Conservation (phyloP, 64 coral and sea anemone genomes). For the Platygyra sinensis region DNA sequence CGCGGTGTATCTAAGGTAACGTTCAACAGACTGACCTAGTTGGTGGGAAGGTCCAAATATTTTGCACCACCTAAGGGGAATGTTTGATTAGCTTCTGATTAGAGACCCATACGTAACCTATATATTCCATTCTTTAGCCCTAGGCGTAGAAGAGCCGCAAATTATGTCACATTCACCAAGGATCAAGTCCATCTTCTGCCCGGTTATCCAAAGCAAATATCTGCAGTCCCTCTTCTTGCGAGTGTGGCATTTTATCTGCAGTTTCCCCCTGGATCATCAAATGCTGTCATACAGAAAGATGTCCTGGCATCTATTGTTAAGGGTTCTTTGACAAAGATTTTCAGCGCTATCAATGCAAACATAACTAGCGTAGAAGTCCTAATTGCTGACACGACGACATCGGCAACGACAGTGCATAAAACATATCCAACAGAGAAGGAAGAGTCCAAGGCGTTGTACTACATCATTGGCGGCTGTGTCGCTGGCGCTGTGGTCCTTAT, state of each 20-base stretch:
- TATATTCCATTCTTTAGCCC: not conserved
- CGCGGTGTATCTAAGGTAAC: too few relatives aligned
- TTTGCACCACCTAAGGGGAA: too few relatives aligned
- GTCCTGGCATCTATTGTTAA: not conserved
- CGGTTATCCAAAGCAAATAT: slow-evolving; percentile 34
- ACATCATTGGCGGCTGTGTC: not conserved
- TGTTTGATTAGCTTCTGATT: not conserved
- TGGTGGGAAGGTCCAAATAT: too few relatives aligned
- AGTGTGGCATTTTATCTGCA: slow-evolving; percentile 20
- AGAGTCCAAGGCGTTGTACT: not conserved
- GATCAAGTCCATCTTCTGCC: slow-evolving; percentile 25
- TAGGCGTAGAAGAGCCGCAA: not conserved
- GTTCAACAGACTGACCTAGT: too few relatives aligned
- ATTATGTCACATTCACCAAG: not conserved
- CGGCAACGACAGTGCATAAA: not conserved
- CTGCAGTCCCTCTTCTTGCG: slow-evolving; percentile 7
- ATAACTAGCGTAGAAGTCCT: slow-evolving; percentile 5
- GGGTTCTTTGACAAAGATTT: not conserved
- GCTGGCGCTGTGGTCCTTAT: not conserved
- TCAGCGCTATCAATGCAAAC: not conserved
- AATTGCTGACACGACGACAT: not conserved
- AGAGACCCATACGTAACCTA: not conserved
- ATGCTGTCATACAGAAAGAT: not conserved
- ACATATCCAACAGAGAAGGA: not conserved
- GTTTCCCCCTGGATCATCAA: slow-evolving; percentile 1